These are phyloP conservation scores for Calcarius lapponicus DNA, from an alignment of 2,797 vertebrate genomes.

Conservation along the genomic window DNA sequence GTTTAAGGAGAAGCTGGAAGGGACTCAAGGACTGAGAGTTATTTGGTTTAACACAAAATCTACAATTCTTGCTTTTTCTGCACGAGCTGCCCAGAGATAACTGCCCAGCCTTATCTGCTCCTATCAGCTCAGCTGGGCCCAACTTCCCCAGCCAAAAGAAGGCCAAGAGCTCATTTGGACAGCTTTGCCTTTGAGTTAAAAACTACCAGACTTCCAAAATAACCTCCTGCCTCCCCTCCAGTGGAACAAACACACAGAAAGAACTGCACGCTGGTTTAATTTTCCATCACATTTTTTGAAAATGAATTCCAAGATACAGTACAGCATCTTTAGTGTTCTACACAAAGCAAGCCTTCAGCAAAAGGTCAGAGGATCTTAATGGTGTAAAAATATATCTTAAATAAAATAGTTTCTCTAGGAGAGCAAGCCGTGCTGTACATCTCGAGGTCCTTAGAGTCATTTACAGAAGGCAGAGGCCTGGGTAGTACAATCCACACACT, in stretches of 20 bases:
- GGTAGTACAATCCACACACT: neutral
- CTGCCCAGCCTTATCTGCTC: neutral
- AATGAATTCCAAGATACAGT: conserved; percentile 56
- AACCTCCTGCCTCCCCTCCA: neutral
- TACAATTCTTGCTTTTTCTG: neutral
- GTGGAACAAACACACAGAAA: neutral
- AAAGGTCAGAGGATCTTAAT: conserved; percentile 64
- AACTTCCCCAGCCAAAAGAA: neutral
- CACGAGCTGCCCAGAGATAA: neutral
- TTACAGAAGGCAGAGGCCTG: conserved; percentile 32
- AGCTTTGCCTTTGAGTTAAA: neutral
- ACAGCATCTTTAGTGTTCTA: conserved; percentile 66
- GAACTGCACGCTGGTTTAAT: conserved; percentile 15
- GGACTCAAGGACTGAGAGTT: neutral
- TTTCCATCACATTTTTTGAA: conserved; percentile 52
- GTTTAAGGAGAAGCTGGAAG: neutral
- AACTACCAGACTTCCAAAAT: neutral
- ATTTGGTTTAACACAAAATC: neutral
- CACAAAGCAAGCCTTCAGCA: conserved; percentile 68
- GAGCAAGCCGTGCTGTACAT: conserved; percentile 44
- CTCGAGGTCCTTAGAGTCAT: conserved; percentile 23
- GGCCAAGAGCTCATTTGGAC: neutral
- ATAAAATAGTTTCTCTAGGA: conserved; percentile 71
- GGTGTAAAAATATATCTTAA: conserved; percentile 74
- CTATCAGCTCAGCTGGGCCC: neutral